Percentiles rank a stretch among this genome's conserved stretches.
Evolutionary conservation across 2,888 invertebrate genomes (phyloP).

Genomic region (Euphydryas editha): DNA sequence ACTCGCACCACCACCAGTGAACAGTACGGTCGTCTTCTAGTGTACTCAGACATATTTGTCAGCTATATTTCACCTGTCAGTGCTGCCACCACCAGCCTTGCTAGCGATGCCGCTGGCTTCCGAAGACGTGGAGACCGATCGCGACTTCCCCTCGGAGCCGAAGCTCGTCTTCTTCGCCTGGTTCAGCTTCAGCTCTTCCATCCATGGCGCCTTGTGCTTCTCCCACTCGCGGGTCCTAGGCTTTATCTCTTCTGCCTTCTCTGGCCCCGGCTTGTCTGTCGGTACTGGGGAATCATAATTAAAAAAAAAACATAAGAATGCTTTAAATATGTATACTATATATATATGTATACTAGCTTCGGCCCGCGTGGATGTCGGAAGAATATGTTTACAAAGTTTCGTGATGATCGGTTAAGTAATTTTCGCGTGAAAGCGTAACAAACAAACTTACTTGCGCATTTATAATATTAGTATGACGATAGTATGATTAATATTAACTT

Average conservation of each 20-base stretch:
- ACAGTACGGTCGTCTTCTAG: too few species aligned
- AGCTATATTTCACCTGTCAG: slow-evolving; percentile 60
- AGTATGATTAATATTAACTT: too few species aligned
- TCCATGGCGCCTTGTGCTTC: slow-evolving; percentile 90
- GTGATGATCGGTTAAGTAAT: too few species aligned
- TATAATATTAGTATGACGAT: too few species aligned
- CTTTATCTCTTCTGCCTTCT: slow-evolving; percentile 77
- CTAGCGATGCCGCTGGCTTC: slow-evolving; percentile 30
- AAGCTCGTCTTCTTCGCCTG: slow-evolving; percentile 87
- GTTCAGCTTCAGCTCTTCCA: slow-evolving; percentile 91
- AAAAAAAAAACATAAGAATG: background rate
- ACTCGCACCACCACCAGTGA: too few species aligned
- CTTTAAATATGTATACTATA: too few species aligned
- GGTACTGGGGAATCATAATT: slow-evolving; percentile 44
- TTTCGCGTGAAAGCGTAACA: too few species aligned
- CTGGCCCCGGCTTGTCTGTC: slow-evolving; percentile 54
- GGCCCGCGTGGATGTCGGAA: too few species aligned
- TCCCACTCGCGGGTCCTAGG: slow-evolving; percentile 88
- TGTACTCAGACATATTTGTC: too few species aligned
- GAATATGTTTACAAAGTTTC: too few species aligned
- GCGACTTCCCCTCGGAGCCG: slow-evolving; percentile 67
- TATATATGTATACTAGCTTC: too few species aligned
- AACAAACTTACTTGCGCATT: too few species aligned
- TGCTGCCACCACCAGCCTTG: slow-evolving; percentile 58
- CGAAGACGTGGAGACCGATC: slow-evolving; percentile 46